Evolutionary conservation across 2,888 invertebrate species (phyloP), one percentile per base, ranked within the genome.

Genomic region (Eretmocerus hayati): DNA sequence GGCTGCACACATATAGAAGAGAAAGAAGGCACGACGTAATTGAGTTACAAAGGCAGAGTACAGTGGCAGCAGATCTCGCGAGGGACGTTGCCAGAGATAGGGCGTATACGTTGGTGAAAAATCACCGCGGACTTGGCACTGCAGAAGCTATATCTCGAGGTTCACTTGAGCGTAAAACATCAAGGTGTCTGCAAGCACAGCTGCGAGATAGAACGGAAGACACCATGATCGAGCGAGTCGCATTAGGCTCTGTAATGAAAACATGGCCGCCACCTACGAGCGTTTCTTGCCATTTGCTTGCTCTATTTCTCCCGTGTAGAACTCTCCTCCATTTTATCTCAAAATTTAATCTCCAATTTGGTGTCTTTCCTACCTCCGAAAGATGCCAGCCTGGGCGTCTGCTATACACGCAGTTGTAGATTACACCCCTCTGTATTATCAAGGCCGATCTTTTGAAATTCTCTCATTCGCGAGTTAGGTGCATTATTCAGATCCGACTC

Each of bases 241-340:
- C 66, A 67, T 66, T 62, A 60, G 57, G 54, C 53, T 59, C 53
- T 59, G 56, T 67, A 67, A 67, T 67, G 67, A 67, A 67, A 67
- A 67, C 66, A 67, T 67, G 67, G 66, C 67, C 60, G 66, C 66
- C 58, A 62, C 56, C 58, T 43, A 20, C 40, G 26, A 23, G 9
- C 33, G n/a, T 22, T 15, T 16, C 16, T 3, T 23, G 13, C 32
- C 4, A 16, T 2, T n/a, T n/a, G n/a, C 21, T 35, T 37, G 2
- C 31, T 21, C 40, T 37, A 23, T 5, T 26, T 23, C 30, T n/a
- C 40, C 18, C 35, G 18, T 21, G 11, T n/a, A n/a, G 11, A n/a
- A 19, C 26, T 18, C 37, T 21, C 19, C 37, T 20, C 37, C 37
- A 5, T 9, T 21, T 18, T n/a, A n/a, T 8, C 32, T 46, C 46